These are phyloP conservation scores for Halocynthia roretzi DNA, from an alignment of 23 tunicate species.

Conservation along the genomic window DNA sequence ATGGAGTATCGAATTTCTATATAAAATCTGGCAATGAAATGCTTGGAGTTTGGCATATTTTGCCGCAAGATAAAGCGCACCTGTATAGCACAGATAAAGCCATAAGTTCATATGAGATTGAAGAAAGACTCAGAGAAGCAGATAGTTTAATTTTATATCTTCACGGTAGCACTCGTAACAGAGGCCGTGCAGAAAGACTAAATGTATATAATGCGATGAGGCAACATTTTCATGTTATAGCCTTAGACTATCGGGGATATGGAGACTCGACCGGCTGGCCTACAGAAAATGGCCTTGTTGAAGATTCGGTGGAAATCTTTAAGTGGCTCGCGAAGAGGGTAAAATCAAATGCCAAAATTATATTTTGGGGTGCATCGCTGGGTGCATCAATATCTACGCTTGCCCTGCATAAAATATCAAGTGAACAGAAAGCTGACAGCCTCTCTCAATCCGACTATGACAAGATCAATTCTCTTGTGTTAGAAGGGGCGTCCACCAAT, in stretches of 20 bases:
- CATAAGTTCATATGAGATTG: background rate
- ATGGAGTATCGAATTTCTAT: constrained; percentile 4
- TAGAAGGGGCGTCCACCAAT: constrained; percentile 70
- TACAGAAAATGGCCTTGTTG: constrained; percentile 46
- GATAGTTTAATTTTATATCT: constrained; percentile 56
- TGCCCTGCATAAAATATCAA: constrained; percentile 16
- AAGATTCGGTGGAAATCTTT: constrained; percentile 38
- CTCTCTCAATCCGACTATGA: too few relatives aligned
- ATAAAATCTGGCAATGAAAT: constrained; percentile 12
- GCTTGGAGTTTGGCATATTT: constrained; percentile 76
- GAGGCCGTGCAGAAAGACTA: constrained; percentile 41
- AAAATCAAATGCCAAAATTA: constrained; percentile 21
- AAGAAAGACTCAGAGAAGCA: constrained; percentile 15
- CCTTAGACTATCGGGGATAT: constrained; percentile 87
- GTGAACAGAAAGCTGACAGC: background rate
- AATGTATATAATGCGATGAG: constrained; percentile 1
- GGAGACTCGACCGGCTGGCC: constrained; percentile 86
- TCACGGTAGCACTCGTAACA: constrained; percentile 74
- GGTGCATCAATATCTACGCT: constrained; percentile 66
- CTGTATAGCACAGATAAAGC: background rate
- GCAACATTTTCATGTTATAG: constrained; percentile 49
- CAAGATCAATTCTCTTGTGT: constrained; percentile 37
- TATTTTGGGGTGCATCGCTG: constrained; percentile 79
- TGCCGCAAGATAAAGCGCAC: constrained; percentile 25
- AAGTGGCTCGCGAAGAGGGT: constrained; percentile 43